phyloP scores from a whole-genome alignment of 2,113 vertebrate species.

The Colinus virginianus region DNA sequence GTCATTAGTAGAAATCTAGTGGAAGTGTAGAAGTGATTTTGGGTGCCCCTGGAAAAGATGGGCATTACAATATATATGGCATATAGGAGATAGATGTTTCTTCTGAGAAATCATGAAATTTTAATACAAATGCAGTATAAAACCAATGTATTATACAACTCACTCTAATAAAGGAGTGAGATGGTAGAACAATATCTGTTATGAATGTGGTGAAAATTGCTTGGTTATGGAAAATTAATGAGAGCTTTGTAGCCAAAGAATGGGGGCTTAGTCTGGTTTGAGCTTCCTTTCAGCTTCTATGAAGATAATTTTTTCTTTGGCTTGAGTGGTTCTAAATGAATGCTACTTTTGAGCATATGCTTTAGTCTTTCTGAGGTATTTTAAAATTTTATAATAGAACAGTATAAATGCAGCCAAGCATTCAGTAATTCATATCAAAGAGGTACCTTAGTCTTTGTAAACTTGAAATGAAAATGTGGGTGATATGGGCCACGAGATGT shows the following conservation, averaged over 20 bases:
- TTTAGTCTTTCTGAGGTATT: not conserved
- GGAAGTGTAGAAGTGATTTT: not conserved
- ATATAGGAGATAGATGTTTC: not conserved
- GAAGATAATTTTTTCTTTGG: not conserved
- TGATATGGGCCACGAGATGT: not conserved
- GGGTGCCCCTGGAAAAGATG: not conserved
- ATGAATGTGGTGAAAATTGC: not conserved
- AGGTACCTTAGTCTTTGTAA: not conserved
- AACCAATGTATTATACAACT: not conserved
- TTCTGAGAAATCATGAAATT: not conserved
- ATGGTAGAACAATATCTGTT: not conserved
- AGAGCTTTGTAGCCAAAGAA: not conserved
- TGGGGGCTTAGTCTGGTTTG: not conserved
- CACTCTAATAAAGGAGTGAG: not conserved
- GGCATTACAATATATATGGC: not conserved
- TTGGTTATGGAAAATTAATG: not conserved
- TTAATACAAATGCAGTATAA: not conserved
- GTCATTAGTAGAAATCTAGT: not conserved
- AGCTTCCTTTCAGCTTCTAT: not conserved
- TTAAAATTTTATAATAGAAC: not conserved
- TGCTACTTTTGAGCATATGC: not conserved
- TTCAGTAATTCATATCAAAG: not conserved
- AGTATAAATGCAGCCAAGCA: not conserved
- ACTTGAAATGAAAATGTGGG: accelerated
- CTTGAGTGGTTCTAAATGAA: not conserved